phyloP scores from a whole-genome alignment of 2,113 vertebrate genomes.

The Vireo altiloquus region DNA sequence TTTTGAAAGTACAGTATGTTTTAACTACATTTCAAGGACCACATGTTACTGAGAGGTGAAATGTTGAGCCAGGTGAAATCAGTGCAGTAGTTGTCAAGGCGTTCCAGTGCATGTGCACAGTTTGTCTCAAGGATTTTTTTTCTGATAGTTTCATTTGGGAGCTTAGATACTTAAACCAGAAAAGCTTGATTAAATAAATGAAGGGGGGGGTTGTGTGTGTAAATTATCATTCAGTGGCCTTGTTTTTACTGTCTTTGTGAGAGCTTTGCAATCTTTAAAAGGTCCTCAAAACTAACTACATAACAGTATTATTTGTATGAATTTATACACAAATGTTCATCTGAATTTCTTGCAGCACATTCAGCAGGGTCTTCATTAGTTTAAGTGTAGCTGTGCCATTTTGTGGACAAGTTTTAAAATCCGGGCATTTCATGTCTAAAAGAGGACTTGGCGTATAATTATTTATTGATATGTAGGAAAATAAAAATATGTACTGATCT shows the following conservation, averaged over 20 bases:
- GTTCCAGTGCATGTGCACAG: not conserved
- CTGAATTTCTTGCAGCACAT: not conserved
- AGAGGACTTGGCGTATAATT: not conserved
- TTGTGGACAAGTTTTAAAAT: not conserved
- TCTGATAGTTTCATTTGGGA: not conserved
- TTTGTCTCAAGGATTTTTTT: not conserved
- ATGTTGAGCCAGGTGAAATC: not conserved
- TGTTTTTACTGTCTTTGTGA: not conserved
- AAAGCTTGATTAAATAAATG: not conserved
- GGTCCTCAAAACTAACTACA: not conserved
- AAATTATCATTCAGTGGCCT: not conserved
- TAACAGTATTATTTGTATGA: not conserved
- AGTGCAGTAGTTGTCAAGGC: not conserved
- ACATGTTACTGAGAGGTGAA: not conserved
- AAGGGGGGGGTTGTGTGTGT: rapidly evolving
- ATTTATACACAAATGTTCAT: not conserved
- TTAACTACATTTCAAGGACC: not conserved
- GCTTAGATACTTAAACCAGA: not conserved
- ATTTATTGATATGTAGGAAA: not conserved
- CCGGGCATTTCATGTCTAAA: not conserved
- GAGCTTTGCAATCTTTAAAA: not conserved
- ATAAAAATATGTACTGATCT: not conserved
- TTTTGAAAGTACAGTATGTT: not conserved
- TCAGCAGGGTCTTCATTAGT: not conserved
- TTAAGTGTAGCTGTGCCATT: not conserved